phyloP scores from a whole-genome alignment of 2,113 vertebrate genomes.

The Hemibagrus wyckioides region DNA sequence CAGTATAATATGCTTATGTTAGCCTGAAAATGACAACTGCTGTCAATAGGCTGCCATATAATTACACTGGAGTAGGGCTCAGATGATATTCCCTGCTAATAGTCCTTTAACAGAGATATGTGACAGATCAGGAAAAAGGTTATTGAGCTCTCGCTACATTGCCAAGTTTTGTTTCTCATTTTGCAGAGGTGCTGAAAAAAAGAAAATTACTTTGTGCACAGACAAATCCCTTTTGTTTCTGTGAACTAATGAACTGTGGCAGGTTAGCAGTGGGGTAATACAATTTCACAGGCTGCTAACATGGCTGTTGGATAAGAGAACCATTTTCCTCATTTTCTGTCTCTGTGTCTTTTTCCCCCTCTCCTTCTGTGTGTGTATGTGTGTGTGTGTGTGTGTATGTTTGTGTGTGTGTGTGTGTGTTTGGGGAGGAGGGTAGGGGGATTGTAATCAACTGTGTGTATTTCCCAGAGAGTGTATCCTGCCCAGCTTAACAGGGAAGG shows the following conservation, averaged over 20 bases:
- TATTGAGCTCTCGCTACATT: not conserved
- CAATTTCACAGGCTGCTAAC: constrained; percentile 50
- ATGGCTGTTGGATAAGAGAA: constrained; percentile 56
- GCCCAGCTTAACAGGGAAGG: constrained; percentile 26
- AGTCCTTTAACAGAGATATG: constrained; percentile 51
- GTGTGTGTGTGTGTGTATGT: not conserved
- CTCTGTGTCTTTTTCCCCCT: not conserved
- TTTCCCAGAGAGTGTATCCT: constrained; percentile 2
- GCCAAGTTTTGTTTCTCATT: constrained; percentile 30
- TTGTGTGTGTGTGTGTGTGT: not conserved
- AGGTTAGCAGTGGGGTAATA: constrained; percentile 51
- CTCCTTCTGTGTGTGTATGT: not conserved
- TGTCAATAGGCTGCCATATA: constrained; percentile 54
- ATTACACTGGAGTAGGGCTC: constrained; percentile 53
- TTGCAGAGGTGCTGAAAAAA: not conserved
- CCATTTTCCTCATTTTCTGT: constrained; percentile 25
- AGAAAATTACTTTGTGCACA: constrained; percentile 27
- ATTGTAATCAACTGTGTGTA: constrained; percentile 13
- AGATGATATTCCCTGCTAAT: constrained; percentile 52
- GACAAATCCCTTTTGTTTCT: constrained; percentile 55
- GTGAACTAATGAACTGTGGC: constrained; percentile 59
- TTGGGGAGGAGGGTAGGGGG: not conserved
- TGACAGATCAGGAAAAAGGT: constrained; percentile 33
- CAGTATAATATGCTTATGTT: constrained; percentile 57
- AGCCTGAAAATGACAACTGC: constrained; percentile 57